Percentiles rank a stretch among this genome's conserved stretches.
Evolutionary conservation across 2,888 invertebrate species (phyloP).

Genomic region (Erebia aethiops): DNA sequence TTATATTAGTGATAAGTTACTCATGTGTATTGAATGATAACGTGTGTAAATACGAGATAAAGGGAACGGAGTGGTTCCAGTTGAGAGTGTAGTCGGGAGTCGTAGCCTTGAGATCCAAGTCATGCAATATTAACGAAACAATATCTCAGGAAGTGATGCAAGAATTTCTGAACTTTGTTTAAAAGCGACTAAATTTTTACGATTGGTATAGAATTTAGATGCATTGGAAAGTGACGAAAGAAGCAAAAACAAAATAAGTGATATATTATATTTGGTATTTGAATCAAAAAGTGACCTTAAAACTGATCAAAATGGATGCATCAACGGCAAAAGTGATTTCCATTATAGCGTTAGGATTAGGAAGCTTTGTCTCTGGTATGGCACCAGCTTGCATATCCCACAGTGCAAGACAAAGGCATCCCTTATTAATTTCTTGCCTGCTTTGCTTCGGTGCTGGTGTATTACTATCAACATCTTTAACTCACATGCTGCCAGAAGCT

Average conservation of each 20-base stretch:
- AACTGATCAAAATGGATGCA: slow-evolving; percentile 66
- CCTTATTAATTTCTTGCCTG: slow-evolving; percentile 85
- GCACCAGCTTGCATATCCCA: slow-evolving; percentile 86
- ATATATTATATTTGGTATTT: too few species aligned
- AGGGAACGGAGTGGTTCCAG: slow-evolving; percentile 16
- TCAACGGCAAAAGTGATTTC: slow-evolving; percentile 85
- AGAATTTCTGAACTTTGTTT: not conserved
- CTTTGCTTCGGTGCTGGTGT: slow-evolving; percentile 93
- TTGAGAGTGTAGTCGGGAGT: not conserved
- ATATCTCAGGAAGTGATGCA: not conserved
- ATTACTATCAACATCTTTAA: slow-evolving; percentile 88
- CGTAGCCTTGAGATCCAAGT: not conserved
- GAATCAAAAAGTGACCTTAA: too few species aligned
- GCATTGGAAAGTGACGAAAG: not conserved
- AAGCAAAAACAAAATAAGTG: too few species aligned
- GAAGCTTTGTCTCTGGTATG: slow-evolving; percentile 88
- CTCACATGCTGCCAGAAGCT: slow-evolving; percentile 92
- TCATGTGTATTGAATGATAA: slow-evolving; percentile 39
- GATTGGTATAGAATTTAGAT: not conserved
- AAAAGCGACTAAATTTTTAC: not conserved
- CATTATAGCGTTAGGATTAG: slow-evolving; percentile 85
- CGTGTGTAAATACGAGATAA: slow-evolving; percentile 45
- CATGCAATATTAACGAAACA: not conserved
- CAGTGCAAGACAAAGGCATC: slow-evolving; percentile 81
- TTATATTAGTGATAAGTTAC: not conserved